phyloP scores from a whole-genome alignment of 2,113 vertebrate species.

The Tragelaphus buxtoni region DNA sequence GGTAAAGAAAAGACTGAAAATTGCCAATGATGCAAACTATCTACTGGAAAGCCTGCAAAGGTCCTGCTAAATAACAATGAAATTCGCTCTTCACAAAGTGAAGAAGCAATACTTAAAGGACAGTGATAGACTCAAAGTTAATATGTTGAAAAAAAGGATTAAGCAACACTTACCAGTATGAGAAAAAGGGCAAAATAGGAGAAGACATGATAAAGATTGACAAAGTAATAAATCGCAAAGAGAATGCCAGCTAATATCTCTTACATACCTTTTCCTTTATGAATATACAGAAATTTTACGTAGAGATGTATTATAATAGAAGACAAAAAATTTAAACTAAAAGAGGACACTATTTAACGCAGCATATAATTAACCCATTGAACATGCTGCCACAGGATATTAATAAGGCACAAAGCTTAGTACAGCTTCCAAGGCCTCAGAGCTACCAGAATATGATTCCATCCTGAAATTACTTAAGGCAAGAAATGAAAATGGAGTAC shows the following conservation, averaged over 20 bases:
- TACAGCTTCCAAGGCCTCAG: background rate
- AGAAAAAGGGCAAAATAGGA: background rate
- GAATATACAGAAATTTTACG: slow-evolving; percentile 19
- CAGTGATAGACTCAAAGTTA: background rate
- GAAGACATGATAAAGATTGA: background rate
- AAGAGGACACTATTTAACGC: background rate
- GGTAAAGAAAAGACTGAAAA: background rate
- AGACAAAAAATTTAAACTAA: slow-evolving; percentile 18
- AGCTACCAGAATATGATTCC: background rate
- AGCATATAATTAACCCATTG: slow-evolving; percentile 2
- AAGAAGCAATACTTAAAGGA: background rate
- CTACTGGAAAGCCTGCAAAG: background rate
- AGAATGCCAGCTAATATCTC: background rate
- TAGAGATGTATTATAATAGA: slow-evolving; percentile 8
- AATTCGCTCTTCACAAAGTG: slow-evolving; percentile 7
- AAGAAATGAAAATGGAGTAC: slow-evolving; percentile 21
- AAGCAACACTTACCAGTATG: background rate
- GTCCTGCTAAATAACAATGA: background rate
- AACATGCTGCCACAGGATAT: slow-evolving; percentile 6
- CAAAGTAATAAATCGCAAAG: background rate
- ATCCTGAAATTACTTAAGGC: background rate
- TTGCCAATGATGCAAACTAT: background rate
- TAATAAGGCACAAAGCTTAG: background rate
- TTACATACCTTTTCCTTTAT: background rate
- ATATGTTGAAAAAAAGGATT: background rate